Evolutionary conservation across 2,797 vertebrate genomes (phyloP).

Genomic region (Benthosema pterotum): DNA sequence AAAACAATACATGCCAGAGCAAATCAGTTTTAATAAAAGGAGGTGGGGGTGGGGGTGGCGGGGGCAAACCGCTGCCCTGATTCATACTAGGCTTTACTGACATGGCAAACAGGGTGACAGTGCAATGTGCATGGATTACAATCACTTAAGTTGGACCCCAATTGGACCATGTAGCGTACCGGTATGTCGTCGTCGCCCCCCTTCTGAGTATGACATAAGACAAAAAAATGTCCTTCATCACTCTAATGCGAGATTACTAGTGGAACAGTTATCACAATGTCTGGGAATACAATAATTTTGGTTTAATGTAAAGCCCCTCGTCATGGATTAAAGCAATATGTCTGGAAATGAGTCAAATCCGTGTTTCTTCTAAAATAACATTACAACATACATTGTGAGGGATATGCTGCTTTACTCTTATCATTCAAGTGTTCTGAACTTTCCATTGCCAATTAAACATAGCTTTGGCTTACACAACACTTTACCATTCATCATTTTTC

Average conservation of each 20-base stretch:
- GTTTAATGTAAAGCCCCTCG: background rate
- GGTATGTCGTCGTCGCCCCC: no score
- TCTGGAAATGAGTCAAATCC: background rate
- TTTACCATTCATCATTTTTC: no score
- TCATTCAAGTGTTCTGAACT: no score
- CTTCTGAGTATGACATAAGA: no score
- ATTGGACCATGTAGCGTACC: conserved; percentile 4
- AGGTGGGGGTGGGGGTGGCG: conserved; percentile 6
- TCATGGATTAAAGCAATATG: background rate
- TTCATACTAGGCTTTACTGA: conserved; percentile 25
- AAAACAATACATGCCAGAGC: conserved; percentile 76
- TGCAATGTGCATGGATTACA: conserved; percentile 1
- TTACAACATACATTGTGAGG: background rate
- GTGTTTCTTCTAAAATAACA: background rate
- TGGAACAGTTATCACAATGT: background rate
- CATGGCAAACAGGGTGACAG: conserved; percentile 25
- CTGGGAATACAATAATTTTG: background rate
- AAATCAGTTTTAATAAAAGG: conserved; percentile 68
- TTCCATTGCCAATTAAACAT: no score
- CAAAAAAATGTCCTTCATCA: background rate
- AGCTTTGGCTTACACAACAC: no score
- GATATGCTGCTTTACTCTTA: background rate
- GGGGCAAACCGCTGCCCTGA: conserved; percentile 29
- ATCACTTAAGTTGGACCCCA: background rate
- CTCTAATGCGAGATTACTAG: conserved; percentile 20